phyloP scores from a whole-genome alignment of 2,888 invertebrate species.

The Phymatocera aterrima region DNA sequence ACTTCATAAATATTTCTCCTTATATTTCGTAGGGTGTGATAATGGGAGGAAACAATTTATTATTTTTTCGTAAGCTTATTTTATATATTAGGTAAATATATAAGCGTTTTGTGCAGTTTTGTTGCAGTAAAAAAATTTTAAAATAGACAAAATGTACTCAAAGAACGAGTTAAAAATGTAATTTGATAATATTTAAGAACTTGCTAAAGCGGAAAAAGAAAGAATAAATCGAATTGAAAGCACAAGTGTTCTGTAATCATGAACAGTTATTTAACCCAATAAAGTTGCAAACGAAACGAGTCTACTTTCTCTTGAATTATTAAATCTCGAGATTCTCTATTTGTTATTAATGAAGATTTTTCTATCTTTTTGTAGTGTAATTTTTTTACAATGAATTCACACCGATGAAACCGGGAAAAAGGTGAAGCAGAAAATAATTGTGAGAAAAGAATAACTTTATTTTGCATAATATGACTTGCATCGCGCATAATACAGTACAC shows the following conservation, averaged over 20 bases:
- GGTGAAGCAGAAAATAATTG: not conserved
- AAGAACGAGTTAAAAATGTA: slow-evolving; percentile 52
- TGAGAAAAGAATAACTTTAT: slow-evolving; percentile 43
- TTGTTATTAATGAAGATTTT: no score
- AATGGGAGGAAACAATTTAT: not conserved
- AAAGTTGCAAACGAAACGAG: no score
- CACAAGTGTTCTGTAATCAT: slow-evolving; percentile 49
- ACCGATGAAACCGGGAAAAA: not conserved
- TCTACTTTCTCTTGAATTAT: no score
- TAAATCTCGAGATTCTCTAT: no score
- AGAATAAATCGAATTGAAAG: slow-evolving; percentile 31
- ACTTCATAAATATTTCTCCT: not conserved
- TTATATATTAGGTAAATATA: not conserved
- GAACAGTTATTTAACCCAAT: no score
- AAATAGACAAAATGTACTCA: not conserved
- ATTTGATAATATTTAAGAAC: slow-evolving; percentile 55
- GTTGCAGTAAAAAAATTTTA: not conserved
- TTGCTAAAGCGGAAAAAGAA: slow-evolving; percentile 36
- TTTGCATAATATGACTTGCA: slow-evolving; percentile 29
- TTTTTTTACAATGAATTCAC: not conserved
- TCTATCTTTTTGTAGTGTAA: not conserved
- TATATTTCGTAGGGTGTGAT: no score
- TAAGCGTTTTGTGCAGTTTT: not conserved
- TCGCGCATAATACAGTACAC: not conserved
- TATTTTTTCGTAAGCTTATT: not conserved